Conservation (phyloP, 2,888 invertebrate genomes). For the Labia minor region DNA sequence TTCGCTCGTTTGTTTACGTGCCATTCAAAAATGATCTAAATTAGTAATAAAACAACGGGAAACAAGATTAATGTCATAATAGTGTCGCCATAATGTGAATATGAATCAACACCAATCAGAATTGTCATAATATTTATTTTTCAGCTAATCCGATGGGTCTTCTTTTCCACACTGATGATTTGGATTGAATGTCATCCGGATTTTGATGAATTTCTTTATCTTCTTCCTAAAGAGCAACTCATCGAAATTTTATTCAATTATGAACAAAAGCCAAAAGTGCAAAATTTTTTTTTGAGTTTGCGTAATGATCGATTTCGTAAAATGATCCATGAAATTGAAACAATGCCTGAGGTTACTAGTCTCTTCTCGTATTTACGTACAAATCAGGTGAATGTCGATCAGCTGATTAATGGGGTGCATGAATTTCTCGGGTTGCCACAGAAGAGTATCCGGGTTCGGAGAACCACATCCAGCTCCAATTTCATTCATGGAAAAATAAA, state of each 20-base stretch:
- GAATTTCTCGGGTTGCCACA: not conserved
- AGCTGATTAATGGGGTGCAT: not conserved
- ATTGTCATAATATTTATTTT: too few relatives aligned
- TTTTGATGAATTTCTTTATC: not conserved
- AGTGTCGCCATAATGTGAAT: too few relatives aligned
- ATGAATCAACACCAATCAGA: too few relatives aligned
- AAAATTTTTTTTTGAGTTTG: not conserved
- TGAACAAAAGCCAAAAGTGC: not conserved
- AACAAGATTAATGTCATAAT: too few relatives aligned
- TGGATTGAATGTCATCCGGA: not conserved
- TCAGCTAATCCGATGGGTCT: too few relatives aligned
- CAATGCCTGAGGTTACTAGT: not conserved
- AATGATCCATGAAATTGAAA: not conserved
- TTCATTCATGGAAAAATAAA: too few relatives aligned
- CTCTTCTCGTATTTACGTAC: not conserved
- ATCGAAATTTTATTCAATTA: not conserved
- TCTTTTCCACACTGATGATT: too few relatives aligned
- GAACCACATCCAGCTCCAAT: too few relatives aligned
- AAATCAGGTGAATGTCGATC: not conserved
- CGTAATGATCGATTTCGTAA: not conserved
- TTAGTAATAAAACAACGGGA: too few relatives aligned
- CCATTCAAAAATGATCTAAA: too few relatives aligned
- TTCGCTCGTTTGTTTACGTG: too few relatives aligned
- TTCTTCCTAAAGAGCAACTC: not conserved
- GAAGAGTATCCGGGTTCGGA: too few relatives aligned